Percentiles rank a stretch among this genome's conserved stretches.
Conservation (phyloP, 2,113 vertebrate species). For the Equus przewalskii region DNA sequence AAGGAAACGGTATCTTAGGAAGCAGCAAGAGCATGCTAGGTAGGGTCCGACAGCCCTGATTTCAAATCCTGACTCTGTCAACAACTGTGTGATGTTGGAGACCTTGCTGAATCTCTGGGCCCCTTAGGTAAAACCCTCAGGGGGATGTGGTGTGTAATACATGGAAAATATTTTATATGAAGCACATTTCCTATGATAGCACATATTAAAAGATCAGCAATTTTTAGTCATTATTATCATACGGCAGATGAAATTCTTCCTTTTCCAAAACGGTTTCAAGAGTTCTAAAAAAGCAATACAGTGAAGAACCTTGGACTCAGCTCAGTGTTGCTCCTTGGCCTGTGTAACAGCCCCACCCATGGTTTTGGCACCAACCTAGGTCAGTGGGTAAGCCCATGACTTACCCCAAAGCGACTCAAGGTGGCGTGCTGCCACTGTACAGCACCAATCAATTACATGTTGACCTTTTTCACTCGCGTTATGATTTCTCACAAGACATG, state of each 20-base stretch:
- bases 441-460: neutral
- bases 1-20: slow-evolving; percentile 14
- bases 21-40: neutral
- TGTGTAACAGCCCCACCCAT: neutral
- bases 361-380: neutral
- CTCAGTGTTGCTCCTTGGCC: neutral
- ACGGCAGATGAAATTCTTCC: neutral
- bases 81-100: neutral
- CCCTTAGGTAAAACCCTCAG: neutral
- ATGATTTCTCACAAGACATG: slow-evolving; percentile 4
- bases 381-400: neutral
- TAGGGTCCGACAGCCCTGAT: neutral
- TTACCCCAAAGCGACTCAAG: neutral
- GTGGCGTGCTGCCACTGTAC: neutral
- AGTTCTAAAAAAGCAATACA: neutral
- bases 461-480: neutral
- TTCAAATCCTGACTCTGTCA: neutral
- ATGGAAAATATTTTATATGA: neutral
- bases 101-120: slow-evolving; percentile 10
- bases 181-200: neutral
- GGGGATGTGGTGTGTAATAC: neutral
- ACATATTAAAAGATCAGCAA: neutral
- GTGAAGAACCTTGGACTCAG: neutral
- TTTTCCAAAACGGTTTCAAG: slow-evolving; percentile 3
- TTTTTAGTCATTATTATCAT: neutral